A percentile compares a stretch with the other conserved stretches of the same genome.
These are phyloP conservation scores for Apteryx owenii DNA, from an alignment of 2,113 vertebrate species.

Conservation along the genomic window DNA sequence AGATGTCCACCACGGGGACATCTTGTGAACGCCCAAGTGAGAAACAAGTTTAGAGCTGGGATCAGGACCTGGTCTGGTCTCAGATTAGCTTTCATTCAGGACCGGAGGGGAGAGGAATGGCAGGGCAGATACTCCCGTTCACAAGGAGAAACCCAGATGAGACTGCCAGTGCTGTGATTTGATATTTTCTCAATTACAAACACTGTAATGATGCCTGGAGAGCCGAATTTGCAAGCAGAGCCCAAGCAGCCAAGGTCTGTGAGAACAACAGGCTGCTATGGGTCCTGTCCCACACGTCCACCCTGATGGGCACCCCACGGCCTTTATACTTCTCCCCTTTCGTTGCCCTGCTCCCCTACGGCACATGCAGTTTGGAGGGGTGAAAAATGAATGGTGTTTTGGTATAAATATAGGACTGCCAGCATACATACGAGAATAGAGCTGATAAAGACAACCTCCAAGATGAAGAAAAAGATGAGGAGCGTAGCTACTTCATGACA, in stretches of 20 bases:
- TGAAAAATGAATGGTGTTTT: fast-evolving
- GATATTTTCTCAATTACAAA: not conserved
- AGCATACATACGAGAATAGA: not conserved
- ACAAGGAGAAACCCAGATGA: fast-evolving
- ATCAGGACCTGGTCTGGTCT: not conserved
- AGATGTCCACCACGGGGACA: not conserved
- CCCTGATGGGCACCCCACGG: not conserved
- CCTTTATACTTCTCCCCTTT: not conserved
- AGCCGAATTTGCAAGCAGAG: not conserved
- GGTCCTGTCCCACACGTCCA: fast-evolving
- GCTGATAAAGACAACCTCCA: not conserved
- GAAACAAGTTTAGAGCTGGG: not conserved
- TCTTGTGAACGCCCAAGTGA: not conserved
- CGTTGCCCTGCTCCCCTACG: not conserved
- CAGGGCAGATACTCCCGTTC: not conserved
- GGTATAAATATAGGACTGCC: not conserved
- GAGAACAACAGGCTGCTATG: fast-evolving
- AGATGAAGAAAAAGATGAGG: not conserved
- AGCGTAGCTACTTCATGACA: not conserved
- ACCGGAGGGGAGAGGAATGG: not conserved
- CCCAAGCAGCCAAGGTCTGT: not conserved
- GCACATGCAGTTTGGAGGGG: fast-evolving
- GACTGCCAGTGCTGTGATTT: fast-evolving
- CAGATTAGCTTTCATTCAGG: not conserved
- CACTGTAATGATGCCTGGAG: not conserved